Conservation (phyloP, 2,113 vertebrate species). For the Pituophis catenifer region DNA sequence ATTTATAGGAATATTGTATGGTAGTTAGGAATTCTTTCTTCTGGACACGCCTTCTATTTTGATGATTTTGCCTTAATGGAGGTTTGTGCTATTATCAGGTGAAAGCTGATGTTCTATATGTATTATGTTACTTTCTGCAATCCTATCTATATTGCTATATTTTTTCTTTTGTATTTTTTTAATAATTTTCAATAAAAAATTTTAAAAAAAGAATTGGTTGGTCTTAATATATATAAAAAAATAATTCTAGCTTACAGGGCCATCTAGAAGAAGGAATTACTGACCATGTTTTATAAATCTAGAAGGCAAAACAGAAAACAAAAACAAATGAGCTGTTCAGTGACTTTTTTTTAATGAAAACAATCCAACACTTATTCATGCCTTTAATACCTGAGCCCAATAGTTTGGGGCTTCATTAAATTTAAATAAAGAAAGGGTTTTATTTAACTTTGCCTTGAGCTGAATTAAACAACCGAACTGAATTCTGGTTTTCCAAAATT, state of each 20-base stretch:
- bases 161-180: too few relatives aligned
- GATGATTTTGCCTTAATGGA: too few relatives aligned
- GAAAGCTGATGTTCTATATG: too few relatives aligned
- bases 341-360: neutral
- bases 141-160: too few relatives aligned
- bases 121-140: too few relatives aligned
- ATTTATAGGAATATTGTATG: too few relatives aligned
- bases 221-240: neutral
- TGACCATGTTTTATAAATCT: neutral
- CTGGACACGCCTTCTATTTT: too few relatives aligned
- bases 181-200: too few relatives aligned
- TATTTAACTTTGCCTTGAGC: neutral
- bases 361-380: neutral
- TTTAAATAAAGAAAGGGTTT: neutral
- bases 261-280: neutral
- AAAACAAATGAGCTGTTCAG: neutral
- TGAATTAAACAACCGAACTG: neutral
- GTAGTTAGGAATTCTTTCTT: too few relatives aligned
- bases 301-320: neutral
- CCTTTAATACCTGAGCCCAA: neutral
- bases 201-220: neutral
- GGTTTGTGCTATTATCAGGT: too few relatives aligned
- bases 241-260: neutral
- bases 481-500: neutral
- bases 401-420: conserved; percentile 3